These are phyloP conservation scores for Scatophagus argus DNA, from an alignment of 2,113 vertebrate genomes.

Conservation along the genomic window DNA sequence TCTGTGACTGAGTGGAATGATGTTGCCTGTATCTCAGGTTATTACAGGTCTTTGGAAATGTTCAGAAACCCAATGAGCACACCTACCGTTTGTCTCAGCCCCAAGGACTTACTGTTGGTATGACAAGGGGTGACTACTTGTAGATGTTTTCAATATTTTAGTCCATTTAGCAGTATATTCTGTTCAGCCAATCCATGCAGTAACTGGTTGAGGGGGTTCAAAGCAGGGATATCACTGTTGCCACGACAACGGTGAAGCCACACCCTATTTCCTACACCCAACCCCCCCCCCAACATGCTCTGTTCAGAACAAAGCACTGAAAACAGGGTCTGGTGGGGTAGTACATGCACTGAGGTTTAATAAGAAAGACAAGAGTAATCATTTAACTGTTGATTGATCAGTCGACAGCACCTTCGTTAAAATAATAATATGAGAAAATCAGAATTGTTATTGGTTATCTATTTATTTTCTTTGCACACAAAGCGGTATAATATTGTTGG, in stretches of 20 bases:
- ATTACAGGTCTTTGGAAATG: slow-evolving; percentile 14
- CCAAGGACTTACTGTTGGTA: neutral
- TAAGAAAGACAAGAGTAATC: slow-evolving; percentile 1
- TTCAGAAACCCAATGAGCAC: slow-evolving; percentile 3
- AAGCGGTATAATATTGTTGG: neutral
- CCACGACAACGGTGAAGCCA: slow-evolving; percentile 78
- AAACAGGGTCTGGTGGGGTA: slow-evolving; percentile 36
- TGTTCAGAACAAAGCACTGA: slow-evolving; percentile 37
- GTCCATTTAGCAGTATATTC: neutral
- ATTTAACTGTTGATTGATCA: neutral
- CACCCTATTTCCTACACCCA: slow-evolving; percentile 62
- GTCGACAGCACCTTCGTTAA: neutral
- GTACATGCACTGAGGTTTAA: slow-evolving; percentile 36
- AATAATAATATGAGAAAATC: neutral
- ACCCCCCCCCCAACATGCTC: slow-evolving; percentile 58
- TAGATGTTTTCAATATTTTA: slow-evolving; percentile 21
- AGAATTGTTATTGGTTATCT: neutral
- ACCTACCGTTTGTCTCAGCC: neutral
- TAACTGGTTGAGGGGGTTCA: slow-evolving; percentile 52
- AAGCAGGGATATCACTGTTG: slow-evolving; percentile 67
- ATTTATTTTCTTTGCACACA: neutral
- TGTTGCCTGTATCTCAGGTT: slow-evolving; percentile 10
- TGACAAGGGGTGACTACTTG: neutral
- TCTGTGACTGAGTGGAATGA: slow-evolving; percentile 8
- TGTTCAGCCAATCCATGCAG: slow-evolving; percentile 29